Evolutionary conservation across 1,140 invertebrate genomes (phyloP), one percentile per base, ranked within the genome.

Genomic region (Drosophila simulans): DNA sequence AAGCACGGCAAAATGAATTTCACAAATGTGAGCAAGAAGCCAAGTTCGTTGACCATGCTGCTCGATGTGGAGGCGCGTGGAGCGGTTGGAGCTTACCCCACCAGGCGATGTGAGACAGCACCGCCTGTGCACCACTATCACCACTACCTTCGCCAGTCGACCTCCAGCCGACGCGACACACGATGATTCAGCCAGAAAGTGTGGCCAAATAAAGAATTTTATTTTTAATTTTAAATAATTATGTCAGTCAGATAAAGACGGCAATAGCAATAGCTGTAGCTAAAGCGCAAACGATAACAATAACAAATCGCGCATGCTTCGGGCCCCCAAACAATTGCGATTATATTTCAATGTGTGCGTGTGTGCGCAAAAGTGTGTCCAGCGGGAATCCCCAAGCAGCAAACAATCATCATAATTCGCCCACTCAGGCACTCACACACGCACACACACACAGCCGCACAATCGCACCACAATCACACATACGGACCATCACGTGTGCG

Each of bases 161-260:
- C 48, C 57, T 34, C 58, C 25, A 39, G 12, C 12, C 35, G 46
- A 48, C 22, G 15, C 35, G 46, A 48, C 46, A 48, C 53, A 25
- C 42, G 64, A 71, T 85, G 82, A 88, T 88, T 85, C 83, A 85
- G 82, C 83, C 82, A 69, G 68, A 78, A 66, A 51, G 58, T 70
- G 52, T 34, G 35, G 76, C 76, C 48, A 72, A 71, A 71, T 60
- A 73, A 73, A 73, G 69, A 73, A 72, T 54, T 55, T 51, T 64
- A 74, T 52, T 66, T 75, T 69, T 86, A 76, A 86, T 86, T 86
- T 86, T 83, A 72, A 83, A 88, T 86, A 83, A 89, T 86, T 79
- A 88, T 86, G 75, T 86, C 84, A 86, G 71, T 57, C 48, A 75
- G 71, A 59, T 77, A 70, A 43, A 42, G 66, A 37, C 43, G 59